Evolutionary conservation across 1,140 invertebrate genomes (phyloP).

Genomic region (Pantala flavescens): DNA sequence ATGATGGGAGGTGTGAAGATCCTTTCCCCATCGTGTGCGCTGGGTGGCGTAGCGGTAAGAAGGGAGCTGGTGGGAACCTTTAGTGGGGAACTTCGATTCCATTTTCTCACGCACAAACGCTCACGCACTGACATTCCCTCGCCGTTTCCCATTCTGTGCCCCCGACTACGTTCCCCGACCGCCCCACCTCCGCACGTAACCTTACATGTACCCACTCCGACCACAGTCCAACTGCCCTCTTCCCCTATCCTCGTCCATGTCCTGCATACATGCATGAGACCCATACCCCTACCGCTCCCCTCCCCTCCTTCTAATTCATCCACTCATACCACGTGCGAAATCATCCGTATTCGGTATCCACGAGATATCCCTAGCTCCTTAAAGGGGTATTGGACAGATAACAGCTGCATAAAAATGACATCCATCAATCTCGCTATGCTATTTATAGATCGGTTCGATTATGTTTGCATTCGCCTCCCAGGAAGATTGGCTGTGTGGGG

Average conservation of each 20-base stretch:
- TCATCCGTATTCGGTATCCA: too few relatives aligned
- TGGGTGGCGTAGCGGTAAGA: background rate
- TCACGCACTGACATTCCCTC: constrained; percentile 3
- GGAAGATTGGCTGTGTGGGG: too few relatives aligned
- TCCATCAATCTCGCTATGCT: too few relatives aligned
- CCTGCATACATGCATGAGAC: constrained; percentile 7
- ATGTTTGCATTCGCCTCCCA: too few relatives aligned
- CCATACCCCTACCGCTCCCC: background rate
- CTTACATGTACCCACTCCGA: background rate
- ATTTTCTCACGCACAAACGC: constrained; percentile 8
- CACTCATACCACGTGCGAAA: too few relatives aligned
- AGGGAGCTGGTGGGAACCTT: background rate
- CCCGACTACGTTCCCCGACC: background rate
- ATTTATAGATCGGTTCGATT: too few relatives aligned
- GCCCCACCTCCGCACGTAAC: background rate
- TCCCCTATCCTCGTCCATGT: background rate
- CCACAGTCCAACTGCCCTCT: background rate
- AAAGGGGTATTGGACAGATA: too few relatives aligned
- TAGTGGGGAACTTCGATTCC: background rate
- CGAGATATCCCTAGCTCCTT: too few relatives aligned
- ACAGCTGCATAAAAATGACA: too few relatives aligned
- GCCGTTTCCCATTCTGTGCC: background rate
- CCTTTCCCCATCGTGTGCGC: background rate
- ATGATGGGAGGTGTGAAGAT: too few relatives aligned
- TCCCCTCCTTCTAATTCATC: background rate